Conservation (phyloP, 2,113 vertebrate species). For the Rhagologus leucostigma region DNA sequence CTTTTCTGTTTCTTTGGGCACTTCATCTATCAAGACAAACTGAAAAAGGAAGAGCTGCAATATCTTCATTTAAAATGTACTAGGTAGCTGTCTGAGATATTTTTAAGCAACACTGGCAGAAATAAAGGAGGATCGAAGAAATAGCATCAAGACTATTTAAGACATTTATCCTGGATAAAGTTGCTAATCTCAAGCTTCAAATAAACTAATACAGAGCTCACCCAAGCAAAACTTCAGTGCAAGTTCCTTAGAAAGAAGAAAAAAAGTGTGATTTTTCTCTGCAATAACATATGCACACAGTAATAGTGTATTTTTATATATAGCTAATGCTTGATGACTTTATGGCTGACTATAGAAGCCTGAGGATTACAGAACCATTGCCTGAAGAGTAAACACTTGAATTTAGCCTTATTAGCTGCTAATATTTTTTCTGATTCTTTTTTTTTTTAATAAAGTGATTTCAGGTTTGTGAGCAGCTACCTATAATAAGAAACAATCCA, state of each 20-base stretch:
- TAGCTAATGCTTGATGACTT: not conserved
- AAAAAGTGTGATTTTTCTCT: not conserved
- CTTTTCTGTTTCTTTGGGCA: not conserved
- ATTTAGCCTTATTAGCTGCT: not conserved
- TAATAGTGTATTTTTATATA: not conserved
- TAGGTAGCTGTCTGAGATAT: not conserved
- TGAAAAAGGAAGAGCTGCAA: not conserved
- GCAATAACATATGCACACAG: not conserved
- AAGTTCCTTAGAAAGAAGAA: not conserved
- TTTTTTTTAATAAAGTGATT: not conserved
- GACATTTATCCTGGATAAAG: not conserved
- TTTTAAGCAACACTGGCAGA: not conserved
- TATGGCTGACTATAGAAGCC: not conserved
- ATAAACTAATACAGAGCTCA: not conserved
- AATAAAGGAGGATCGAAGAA: not conserved
- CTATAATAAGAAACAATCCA: not conserved
- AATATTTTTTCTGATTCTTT: not conserved
- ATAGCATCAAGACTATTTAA: not conserved
- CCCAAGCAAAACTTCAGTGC: not conserved
- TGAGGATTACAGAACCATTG: not conserved
- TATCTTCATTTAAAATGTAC: not conserved
- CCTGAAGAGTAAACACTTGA: not conserved
- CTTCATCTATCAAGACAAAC: not conserved
- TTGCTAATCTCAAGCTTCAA: not conserved
- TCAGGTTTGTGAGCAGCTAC: conserved; percentile 4